Evolutionary conservation across 1,140 invertebrate species (phyloP), one percentile per base, ranked within the genome.

Genomic region (Drosophila guanche): DNA sequence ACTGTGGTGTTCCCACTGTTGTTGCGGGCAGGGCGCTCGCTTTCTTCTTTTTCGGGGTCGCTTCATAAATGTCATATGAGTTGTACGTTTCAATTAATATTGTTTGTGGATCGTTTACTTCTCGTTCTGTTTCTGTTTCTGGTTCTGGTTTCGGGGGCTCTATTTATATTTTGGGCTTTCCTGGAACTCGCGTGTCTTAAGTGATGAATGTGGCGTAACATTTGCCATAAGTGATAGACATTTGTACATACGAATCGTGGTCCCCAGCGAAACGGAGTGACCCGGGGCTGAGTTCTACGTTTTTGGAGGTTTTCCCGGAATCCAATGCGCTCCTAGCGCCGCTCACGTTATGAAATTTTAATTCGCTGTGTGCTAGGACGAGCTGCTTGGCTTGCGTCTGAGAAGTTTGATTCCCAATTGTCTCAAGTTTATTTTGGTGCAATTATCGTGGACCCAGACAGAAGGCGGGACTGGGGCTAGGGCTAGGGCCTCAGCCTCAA

Each of bases 21-120:
- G 50, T 61, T 50, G 20, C 45, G 59, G 40, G 22, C 42, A 2
- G 29, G 22, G 33, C 41, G 46, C 52, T 57, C 41, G 46, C 52
- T 57, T 56, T 57, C 37, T 47, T 48, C 20, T 55, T 25, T 14
- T 20, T 22, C 23, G 40, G 53, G 66, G 47, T 60, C 59, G 66
- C 79, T 89, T 89, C 76, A 89, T 89, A 84, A 89, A 89, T 85
- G 84, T 89, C 85, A 89, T 75, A 78, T 77, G 63, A 80, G 65
- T 76, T 72, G 69, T 85, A 80, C 65, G 70, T 65, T 85, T 85
- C 85, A 89, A 89, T 89, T 89, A 84, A 89, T 89, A 79, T 79
- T 76, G 77, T 76, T 80, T 76, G 67, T 75, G 62, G 53, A 73
- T 79, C 60, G 62, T 48, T 79, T 72, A 60, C 58, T 51, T 42